Evolutionary conservation across 2,113 vertebrate species (phyloP).

Genomic region (Equus przewalskii): DNA sequence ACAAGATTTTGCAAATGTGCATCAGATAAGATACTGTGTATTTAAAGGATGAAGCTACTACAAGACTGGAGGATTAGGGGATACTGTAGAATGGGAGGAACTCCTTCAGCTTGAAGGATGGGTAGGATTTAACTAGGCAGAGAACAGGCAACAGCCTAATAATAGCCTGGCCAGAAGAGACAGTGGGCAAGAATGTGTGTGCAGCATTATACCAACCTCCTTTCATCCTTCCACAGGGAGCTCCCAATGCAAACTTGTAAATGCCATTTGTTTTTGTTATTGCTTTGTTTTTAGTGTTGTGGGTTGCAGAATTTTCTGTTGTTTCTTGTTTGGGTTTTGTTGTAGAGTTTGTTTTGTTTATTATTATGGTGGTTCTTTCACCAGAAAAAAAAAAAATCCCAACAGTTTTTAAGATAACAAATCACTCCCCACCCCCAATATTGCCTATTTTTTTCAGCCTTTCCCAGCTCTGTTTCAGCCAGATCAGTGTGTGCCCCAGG

Average conservation of each 20-base stretch:
- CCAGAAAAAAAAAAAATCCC: neutral
- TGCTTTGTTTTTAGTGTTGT: neutral
- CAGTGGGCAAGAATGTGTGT: neutral
- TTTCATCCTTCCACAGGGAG: neutral
- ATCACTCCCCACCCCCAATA: neutral
- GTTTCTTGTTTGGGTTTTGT: neutral
- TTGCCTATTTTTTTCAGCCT: neutral
- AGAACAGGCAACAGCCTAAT: neutral
- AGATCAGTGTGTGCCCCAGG: neutral
- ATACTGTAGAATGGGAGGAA: neutral
- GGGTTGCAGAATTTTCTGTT: neutral
- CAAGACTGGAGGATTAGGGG: neutral
- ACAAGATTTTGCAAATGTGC: neutral
- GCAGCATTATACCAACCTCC: accelerated
- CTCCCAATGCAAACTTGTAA: neutral
- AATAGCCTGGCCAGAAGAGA: neutral
- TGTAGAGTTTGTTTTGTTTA: neutral
- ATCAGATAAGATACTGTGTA: neutral
- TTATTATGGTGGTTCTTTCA: neutral
- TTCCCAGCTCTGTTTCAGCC: neutral
- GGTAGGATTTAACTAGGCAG: neutral
- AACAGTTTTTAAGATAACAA: neutral
- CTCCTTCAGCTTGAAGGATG: neutral
- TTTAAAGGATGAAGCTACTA: neutral
- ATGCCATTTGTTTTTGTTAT: neutral